Percentiles rank a stretch among this genome's conserved stretches.
phyloP scores from a whole-genome alignment of 2,797 vertebrate species.

The Anas capensis region DNA sequence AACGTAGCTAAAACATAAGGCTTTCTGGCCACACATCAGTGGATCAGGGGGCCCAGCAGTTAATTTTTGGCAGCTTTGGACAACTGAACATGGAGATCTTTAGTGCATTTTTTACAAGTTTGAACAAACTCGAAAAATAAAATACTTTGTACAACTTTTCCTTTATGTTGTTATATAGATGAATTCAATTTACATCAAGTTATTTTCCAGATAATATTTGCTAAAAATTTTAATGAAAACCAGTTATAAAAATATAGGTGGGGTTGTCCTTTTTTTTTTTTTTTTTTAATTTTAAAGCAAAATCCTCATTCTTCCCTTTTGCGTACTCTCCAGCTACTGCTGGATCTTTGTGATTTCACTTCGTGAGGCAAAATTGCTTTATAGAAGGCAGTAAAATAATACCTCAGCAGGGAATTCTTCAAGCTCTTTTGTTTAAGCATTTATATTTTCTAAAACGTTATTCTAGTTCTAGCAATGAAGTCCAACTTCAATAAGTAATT shows the following conservation, averaged over 20 bases:
- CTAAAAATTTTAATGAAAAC: not conserved
- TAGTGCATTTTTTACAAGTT: not conserved
- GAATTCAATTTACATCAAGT: not conserved
- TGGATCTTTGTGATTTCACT: not conserved
- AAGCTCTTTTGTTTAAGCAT: not conserved
- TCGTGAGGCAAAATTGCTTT: not conserved
- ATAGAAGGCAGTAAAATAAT: not conserved
- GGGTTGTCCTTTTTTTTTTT: no score
- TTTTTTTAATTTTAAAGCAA: not conserved
- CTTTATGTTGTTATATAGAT: not conserved
- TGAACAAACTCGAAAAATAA: not conserved
- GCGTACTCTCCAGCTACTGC: not conserved
- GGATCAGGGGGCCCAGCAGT: not conserved
- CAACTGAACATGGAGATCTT: not conserved
- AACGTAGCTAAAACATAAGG: not conserved
- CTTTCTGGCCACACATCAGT: not conserved
- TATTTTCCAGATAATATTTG: not conserved
- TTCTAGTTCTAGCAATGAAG: not conserved
- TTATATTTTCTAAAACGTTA: constrained; percentile 20
- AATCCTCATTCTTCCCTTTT: not conserved
- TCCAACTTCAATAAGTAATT: not conserved
- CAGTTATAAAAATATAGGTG: not conserved
- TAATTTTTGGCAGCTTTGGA: not conserved
- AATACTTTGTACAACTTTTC: not conserved
- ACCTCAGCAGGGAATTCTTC: constrained; percentile 13